These are phyloP conservation scores for Circaetus cinerascens DNA, from an alignment of 2,113 vertebrate genomes.

Conservation along the genomic window DNA sequence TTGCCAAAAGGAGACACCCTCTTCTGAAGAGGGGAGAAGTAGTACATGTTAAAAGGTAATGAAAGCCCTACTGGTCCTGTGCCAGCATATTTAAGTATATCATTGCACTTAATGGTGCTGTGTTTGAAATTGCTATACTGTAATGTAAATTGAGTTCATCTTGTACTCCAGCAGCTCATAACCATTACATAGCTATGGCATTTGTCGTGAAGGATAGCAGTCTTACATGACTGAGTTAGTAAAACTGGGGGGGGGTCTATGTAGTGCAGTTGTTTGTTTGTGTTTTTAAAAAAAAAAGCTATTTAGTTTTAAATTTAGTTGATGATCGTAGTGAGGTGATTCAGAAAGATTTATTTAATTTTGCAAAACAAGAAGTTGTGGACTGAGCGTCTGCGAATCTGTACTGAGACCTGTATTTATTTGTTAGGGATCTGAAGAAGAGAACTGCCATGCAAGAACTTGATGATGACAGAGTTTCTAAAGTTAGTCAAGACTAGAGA, in stretches of 20 bases:
- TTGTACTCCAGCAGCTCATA: not conserved
- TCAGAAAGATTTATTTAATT: not conserved
- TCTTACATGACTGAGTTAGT: not conserved
- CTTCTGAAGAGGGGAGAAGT: not conserved
- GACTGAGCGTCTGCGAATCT: rapidly evolving
- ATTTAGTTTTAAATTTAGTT: not conserved
- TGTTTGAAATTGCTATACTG: not conserved
- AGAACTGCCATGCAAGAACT: not conserved
- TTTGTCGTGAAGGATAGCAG: not conserved
- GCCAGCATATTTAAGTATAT: not conserved
- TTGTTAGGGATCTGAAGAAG: not conserved
- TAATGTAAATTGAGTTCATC: not conserved
- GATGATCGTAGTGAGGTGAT: not conserved
- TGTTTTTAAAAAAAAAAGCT: not conserved
- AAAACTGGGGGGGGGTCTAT: not conserved
- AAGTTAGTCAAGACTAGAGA: not conserved
- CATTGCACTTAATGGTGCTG: not conserved
- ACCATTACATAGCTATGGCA: not conserved
- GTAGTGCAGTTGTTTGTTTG: not conserved
- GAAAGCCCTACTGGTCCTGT: not conserved
- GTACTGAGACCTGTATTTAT: not conserved
- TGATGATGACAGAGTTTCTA: not conserved
- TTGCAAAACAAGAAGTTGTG: not conserved
- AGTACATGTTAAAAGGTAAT: not conserved
- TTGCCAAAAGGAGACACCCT: not conserved